Percentiles rank a stretch among this genome's conserved stretches.
phyloP scores from a whole-genome alignment of 1,140 invertebrate genomes.

The Apis dorsata region DNA sequence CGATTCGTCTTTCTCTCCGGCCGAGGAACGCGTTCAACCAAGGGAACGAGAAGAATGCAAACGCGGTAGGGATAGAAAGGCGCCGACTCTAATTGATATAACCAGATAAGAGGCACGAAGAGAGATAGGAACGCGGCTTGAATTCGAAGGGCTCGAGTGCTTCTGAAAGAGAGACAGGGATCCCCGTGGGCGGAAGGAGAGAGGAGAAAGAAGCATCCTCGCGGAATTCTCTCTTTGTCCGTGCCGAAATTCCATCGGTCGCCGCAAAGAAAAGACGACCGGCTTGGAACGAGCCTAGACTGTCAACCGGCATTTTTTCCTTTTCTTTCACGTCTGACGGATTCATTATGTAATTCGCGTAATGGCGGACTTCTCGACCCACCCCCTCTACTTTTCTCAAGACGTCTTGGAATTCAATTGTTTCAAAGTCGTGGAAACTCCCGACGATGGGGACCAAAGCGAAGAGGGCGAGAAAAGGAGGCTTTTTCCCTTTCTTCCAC shows the following conservation, averaged over 20 bases:
- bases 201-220: background rate
- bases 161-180: background rate
- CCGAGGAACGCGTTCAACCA: background rate
- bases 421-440: slow-evolving; percentile 45
- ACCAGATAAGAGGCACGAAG: slow-evolving; percentile 49
- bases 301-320: slow-evolving; percentile 40
- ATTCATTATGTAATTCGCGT: slow-evolving; percentile 62
- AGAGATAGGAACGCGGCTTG: slow-evolving; percentile 35
- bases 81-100: slow-evolving; percentile 59
- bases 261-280: slow-evolving; percentile 43
- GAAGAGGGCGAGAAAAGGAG: background rate
- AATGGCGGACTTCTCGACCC: slow-evolving; percentile 33
- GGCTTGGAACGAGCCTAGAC: slow-evolving; percentile 44
- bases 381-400: background rate
- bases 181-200: background rate
- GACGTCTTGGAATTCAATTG: slow-evolving; percentile 57
- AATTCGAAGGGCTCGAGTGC: slow-evolving; percentile 36
- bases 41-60: slow-evolving; percentile 49
- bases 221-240: slow-evolving; percentile 37
- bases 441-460: background rate
- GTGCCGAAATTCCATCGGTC: slow-evolving; percentile 48
- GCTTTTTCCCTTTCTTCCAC: background rate
- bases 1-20: background rate
- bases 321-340: slow-evolving; percentile 54
- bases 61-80: slow-evolving; percentile 23